Conservation (phyloP, 2,888 invertebrate genomes). For the Xylota sylvarum region DNA sequence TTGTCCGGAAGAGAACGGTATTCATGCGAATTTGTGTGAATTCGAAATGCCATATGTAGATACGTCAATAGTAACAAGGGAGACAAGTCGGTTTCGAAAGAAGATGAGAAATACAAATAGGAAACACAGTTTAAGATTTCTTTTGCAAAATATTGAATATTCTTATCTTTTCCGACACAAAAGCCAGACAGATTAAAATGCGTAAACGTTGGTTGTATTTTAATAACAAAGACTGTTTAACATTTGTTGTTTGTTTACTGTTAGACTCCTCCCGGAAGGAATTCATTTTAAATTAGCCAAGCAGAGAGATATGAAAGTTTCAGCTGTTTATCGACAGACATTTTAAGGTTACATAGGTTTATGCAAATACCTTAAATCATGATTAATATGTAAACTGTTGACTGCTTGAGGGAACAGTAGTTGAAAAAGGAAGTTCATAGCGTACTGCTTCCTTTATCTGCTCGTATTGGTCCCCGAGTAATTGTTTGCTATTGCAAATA, state of each 20-base stretch:
- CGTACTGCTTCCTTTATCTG: too few relatives aligned
- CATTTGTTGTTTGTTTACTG: neutral
- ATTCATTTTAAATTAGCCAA: too few relatives aligned
- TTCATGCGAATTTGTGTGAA: conserved; percentile 6
- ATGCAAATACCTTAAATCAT: too few relatives aligned
- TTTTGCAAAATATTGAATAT: neutral
- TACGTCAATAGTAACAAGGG: neutral
- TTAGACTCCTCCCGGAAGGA: too few relatives aligned
- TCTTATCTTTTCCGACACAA: neutral
- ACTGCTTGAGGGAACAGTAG: too few relatives aligned
- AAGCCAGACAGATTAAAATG: neutral
- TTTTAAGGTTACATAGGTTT: too few relatives aligned
- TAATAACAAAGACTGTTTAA: conserved; percentile 9
- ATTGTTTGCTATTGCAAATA: too few relatives aligned
- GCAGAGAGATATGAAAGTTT: too few relatives aligned
- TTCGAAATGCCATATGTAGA: neutral
- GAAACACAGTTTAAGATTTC: neutral
- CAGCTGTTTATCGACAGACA: too few relatives aligned
- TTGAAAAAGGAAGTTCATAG: too few relatives aligned
- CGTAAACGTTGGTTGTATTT: conserved; percentile 1
- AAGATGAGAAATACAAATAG: neutral
- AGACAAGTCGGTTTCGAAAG: neutral
- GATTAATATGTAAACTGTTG: too few relatives aligned
- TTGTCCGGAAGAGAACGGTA: conserved; percentile 37
- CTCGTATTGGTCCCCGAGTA: too few relatives aligned